phyloP scores from a whole-genome alignment of 2,113 vertebrate genomes.

The Australoheros scitulus region DNA sequence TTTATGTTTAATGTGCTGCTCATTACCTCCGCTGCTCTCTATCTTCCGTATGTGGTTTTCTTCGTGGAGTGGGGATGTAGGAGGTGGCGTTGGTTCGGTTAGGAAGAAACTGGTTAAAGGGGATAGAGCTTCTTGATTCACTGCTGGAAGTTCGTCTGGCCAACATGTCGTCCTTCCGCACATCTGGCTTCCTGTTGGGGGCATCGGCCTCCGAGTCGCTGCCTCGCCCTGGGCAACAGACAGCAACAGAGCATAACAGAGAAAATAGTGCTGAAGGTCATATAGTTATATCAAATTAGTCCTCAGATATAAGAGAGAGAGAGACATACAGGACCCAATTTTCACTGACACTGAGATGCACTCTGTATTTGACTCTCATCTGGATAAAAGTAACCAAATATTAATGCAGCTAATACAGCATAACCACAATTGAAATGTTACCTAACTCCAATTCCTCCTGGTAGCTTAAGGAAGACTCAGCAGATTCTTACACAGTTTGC shows the following conservation, averaged over 20 bases:
- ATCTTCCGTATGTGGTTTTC: slow-evolving; percentile 88
- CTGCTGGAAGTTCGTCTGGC: slow-evolving; percentile 87
- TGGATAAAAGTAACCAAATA: not conserved
- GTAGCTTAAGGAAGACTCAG: not conserved
- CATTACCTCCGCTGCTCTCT: slow-evolving; percentile 91
- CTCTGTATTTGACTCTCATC: not conserved
- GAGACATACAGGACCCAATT: not conserved
- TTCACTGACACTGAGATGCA: not conserved
- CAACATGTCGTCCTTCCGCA: slow-evolving; percentile 97
- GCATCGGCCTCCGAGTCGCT: slow-evolving; percentile 90
- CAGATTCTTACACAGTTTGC: not conserved
- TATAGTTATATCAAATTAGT: not conserved
- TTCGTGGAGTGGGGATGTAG: slow-evolving; percentile 87
- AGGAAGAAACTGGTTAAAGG: slow-evolving; percentile 98
- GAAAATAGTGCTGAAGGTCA: not conserved
- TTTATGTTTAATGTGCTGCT: slow-evolving; percentile 67
- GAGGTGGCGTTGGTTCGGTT: slow-evolving; percentile 92
- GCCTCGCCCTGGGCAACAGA: slow-evolving; percentile 83
- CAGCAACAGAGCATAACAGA: not conserved
- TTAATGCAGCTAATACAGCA: not conserved
- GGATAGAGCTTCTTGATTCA: slow-evolving; percentile 88
- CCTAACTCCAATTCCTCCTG: not conserved
- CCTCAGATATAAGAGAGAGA: not conserved
- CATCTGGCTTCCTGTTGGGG: slow-evolving; percentile 90
- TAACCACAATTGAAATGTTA: slow-evolving; percentile 1